Conservation (phyloP, 2,797 vertebrate genomes). For the Microctenopoma stevenorrisi region DNA sequence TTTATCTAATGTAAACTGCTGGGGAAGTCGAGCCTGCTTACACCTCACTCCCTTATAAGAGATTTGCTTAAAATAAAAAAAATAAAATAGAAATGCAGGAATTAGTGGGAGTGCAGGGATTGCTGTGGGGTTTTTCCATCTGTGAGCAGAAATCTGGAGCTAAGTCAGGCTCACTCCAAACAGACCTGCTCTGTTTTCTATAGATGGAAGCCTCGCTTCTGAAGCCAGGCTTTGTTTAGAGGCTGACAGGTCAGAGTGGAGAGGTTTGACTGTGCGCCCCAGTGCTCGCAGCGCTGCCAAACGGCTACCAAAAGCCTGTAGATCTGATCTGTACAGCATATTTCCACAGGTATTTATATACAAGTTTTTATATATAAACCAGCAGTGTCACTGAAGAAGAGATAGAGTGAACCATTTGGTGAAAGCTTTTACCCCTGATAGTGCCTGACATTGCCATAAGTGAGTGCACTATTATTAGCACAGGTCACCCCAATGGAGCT, state of each 20-base stretch:
- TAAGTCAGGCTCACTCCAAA: slow-evolving; percentile 45
- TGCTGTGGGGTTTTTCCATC: slow-evolving; percentile 26
- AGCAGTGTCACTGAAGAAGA: slow-evolving; percentile 12
- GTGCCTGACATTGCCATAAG: slow-evolving; percentile 39
- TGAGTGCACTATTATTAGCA: slow-evolving; percentile 61
- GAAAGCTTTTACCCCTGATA: slow-evolving; percentile 36
- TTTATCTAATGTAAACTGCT: slow-evolving; percentile 62
- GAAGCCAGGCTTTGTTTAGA: slow-evolving; percentile 39
- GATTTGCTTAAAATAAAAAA: slow-evolving; percentile 59
- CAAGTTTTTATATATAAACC: slow-evolving; percentile 4
- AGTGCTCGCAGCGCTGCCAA: slow-evolving; percentile 26
- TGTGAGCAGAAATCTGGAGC: slow-evolving; percentile 36
- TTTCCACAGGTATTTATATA: slow-evolving; percentile 9
- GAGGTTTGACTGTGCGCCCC: slow-evolving; percentile 28
- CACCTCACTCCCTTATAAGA: slow-evolving; percentile 45
- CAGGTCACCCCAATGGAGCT: slow-evolving; percentile 56
- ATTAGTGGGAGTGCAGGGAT: not conserved
- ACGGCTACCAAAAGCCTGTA: not conserved
- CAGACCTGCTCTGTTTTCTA: slow-evolving; percentile 43
- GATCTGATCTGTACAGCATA: slow-evolving; percentile 4
- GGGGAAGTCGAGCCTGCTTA: slow-evolving; percentile 54
- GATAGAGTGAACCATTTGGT: slow-evolving; percentile 3
- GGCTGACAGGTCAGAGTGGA: slow-evolving; percentile 47
- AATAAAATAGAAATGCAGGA: slow-evolving; percentile 26
- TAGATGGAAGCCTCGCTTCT: slow-evolving; percentile 42